phyloP scores from a whole-genome alignment of 2,888 invertebrate genomes.

The Amphipyra tragopoginis region DNA sequence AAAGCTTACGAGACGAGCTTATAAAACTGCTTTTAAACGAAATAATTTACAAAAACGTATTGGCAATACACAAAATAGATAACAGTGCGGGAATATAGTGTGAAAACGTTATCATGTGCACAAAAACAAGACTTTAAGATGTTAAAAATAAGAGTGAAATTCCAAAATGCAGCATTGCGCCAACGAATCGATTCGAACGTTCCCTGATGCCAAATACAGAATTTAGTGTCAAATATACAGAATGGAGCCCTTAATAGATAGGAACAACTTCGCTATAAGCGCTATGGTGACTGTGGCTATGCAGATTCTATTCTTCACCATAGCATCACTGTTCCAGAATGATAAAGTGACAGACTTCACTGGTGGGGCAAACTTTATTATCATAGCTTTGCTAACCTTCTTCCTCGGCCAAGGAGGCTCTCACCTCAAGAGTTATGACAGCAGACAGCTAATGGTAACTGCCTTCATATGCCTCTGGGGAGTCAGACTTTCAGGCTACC shows the following conservation, averaged over 20 bases:
- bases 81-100: constrained; percentile 38
- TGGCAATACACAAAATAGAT: constrained; percentile 22
- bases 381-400: constrained; percentile 96
- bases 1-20: constrained; percentile 69
- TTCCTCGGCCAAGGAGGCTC: constrained; percentile 95
- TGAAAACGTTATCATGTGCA: constrained; percentile 39
- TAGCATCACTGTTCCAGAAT: constrained; percentile 96
- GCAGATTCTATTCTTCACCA: constrained; percentile 96
- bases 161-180: constrained; percentile 81
- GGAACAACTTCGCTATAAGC: constrained; percentile 96
- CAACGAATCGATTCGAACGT: constrained; percentile 66
- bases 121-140: constrained; percentile 30
- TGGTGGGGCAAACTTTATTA: constrained; percentile 97
- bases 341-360: constrained; percentile 98
- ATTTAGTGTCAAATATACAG: constrained; percentile 74
- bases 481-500: constrained; percentile 94
- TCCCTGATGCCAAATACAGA: constrained; percentile 73
- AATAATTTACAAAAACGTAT: constrained; percentile 51
- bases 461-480: constrained; percentile 97
- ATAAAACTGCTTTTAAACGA: constrained; percentile 45
- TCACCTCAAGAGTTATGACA: constrained; percentile 93
- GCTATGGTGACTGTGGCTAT: constrained; percentile 95
- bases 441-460: constrained; percentile 97
- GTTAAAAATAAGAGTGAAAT: constrained; percentile 41
- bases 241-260: constrained; percentile 94